Base-by-base conservation (phyloP, 2,797 vertebrate genomes). In the Menidia menidia region DNA sequence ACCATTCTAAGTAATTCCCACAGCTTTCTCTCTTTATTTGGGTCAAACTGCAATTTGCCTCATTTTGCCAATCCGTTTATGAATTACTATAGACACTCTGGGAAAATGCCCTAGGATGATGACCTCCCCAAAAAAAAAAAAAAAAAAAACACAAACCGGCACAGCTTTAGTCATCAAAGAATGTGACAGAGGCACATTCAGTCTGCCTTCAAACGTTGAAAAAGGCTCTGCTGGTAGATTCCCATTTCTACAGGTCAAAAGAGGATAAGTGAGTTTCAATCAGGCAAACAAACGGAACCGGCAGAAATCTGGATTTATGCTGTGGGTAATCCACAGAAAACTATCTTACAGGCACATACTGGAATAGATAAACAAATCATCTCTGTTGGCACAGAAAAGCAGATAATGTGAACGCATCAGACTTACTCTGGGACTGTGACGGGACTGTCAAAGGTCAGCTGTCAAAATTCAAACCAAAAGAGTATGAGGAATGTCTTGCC, bases 11-110 rank as follows among this genome's bases (percentile, higher is more conserved):
- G 33, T 59, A 51, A 10, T 32, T 67, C 50, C 66, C 4, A 44
- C 31, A 6, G 52, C 25, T 54, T 43, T 48, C 48, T 30, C 19
- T n/a, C 0, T 15, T 39, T 60, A 25, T 47, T 4, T 50, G 44
- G 47, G 2, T 13, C 4, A 45, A 15, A 2, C 43, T 66, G 50
- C 48, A 2, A n/a, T 45, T 15, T 54, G 31, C 66, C 57, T 72
- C 35, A 39, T 45, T 62, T 53, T 54, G n/a, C 15, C 15, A 56
- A 32, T 53, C 13, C 18, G 44, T 70, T 18, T 60, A 62, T 45
- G 39, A n/a, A 18, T 64, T 33, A 44, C 18, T 51, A 18, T 60
- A 63, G 25, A 56, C 15, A 18, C 25, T 19, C 60, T 32, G 25
- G 65, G 31, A n/a, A 14, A 57, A 25, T 25, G 41, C 16, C 43